Conservation (phyloP, 2,888 invertebrate genomes). For the Hemistola chrysoprasaria region DNA sequence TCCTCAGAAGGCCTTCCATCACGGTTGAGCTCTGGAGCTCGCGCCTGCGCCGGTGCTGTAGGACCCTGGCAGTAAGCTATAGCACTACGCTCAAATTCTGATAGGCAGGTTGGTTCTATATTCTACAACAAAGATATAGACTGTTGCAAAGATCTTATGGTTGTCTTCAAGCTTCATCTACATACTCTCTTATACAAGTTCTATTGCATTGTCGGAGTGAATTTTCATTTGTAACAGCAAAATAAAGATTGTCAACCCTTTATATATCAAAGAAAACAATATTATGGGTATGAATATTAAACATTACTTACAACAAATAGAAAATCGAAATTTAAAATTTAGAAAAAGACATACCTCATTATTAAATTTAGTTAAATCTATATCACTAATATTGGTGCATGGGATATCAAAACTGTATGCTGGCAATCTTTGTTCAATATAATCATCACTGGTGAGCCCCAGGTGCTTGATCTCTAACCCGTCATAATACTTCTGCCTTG, state of each 20-base stretch:
- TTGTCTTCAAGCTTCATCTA: too few relatives aligned
- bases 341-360: slow-evolving; percentile 50
- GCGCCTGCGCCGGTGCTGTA: slow-evolving; percentile 29
- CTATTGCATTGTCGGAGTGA: too few relatives aligned
- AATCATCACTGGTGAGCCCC: slow-evolving; percentile 64
- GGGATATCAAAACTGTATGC: slow-evolving; percentile 45
- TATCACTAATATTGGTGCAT: slow-evolving; percentile 53
- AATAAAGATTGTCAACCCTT: too few relatives aligned
- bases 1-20: slow-evolving; percentile 68
- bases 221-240: too few relatives aligned
- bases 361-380: slow-evolving; percentile 59
- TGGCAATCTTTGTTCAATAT: slow-evolving; percentile 55
- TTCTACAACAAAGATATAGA: slow-evolving; percentile 45
- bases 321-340: slow-evolving; percentile 2
- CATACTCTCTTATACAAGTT: too few relatives aligned
- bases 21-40: slow-evolving; percentile 31
- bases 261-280: too few relatives aligned
- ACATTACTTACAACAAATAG: too few relatives aligned
- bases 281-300: too few relatives aligned
- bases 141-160: too few relatives aligned
- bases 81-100: slow-evolving; percentile 68
- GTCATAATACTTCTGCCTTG: slow-evolving; percentile 38
- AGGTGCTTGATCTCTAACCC: slow-evolving; percentile 49
- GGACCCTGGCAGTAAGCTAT: slow-evolving; percentile 57
- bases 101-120: slow-evolving; percentile 68